Base-by-base conservation (phyloP, 2,797 vertebrate species). In the Chrosomus eos region DNA sequence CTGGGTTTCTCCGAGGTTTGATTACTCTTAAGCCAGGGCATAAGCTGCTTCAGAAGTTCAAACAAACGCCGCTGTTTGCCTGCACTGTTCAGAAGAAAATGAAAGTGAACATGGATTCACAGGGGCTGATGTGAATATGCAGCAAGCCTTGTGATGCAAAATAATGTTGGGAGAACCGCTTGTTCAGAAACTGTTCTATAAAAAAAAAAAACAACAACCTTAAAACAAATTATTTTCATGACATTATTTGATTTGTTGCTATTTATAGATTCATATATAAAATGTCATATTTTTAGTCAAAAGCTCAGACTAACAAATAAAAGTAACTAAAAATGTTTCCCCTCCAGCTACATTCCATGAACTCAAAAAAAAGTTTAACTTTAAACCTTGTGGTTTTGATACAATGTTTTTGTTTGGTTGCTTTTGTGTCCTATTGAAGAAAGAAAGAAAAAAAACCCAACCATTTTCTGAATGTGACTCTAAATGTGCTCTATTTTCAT, bases 11-110 rank as follows among this genome's bases (percentile, higher is more conserved):
- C 73, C 4, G 62, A 64, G 48, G 84, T 84, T 82, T 90, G 87
- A 89, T 89, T 88, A 86, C 87, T 80, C 26, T 40, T 86, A 89
- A 88, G 88, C 85, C 84, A 80, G 85, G 85, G 89, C 84, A 86
- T 62, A 74, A 87, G 87, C 90, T 92, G 82, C 89, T 85, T 90
- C 84, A 83, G 86, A 86, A 86, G 86, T 90, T 90, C 87, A 88
- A 87, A 86, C 78, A 88, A 83, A 64, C 72, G 58, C 84, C 21
- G 70, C 73, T 89, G 87, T 92, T 92, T 91, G 89, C 88, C 53
- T 87, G 33, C 51, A 72, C 84, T 62, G 86, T 90, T 92, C 87
- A 88, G 88, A 91, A 85, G 64, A 74, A 85, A 89, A 81, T 89
- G 84, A 89, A 90, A 88, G 85, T 89, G 87, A 80, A 81, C 86